phyloP scores from a whole-genome alignment of 2,113 vertebrate genomes.

The Trochalopteron elliotii region DNA sequence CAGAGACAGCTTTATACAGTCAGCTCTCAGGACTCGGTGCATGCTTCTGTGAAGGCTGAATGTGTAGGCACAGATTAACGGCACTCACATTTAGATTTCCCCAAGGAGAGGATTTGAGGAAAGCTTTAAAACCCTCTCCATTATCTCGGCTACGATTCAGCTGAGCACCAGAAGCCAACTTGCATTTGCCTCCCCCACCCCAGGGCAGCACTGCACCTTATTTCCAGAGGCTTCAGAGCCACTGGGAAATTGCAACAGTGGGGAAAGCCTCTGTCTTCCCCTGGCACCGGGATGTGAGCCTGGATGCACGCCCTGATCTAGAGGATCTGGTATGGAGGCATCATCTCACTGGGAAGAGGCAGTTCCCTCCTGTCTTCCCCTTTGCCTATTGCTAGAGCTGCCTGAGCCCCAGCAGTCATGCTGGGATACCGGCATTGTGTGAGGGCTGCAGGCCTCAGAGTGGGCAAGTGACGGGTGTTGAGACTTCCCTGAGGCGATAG shows the following conservation, averaged over 20 bases:
- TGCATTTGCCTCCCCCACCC: neutral
- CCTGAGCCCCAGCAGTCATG: neutral
- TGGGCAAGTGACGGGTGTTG: accelerated
- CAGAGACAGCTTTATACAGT: neutral
- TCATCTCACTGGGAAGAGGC: neutral
- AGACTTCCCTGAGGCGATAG: neutral
- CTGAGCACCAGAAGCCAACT: neutral
- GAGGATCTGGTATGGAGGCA: neutral
- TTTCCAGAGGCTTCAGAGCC: neutral
- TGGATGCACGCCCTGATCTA: neutral
- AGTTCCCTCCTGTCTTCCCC: neutral
- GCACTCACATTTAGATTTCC: neutral
- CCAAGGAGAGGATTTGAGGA: neutral
- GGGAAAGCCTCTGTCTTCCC: neutral
- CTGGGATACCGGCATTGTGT: neutral
- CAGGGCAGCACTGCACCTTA: neutral
- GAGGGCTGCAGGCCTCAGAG: neutral
- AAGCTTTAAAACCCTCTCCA: neutral
- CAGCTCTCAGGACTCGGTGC: neutral
- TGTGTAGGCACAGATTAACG: neutral
- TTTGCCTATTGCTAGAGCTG: neutral
- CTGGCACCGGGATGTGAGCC: accelerated
- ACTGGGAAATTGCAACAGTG: neutral
- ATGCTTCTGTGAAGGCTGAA: neutral
- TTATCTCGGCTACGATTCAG: neutral